Evolutionary conservation across 35 echinoderm and acorn worm species (phyloP).

Genomic region (Acanthaster planci): DNA sequence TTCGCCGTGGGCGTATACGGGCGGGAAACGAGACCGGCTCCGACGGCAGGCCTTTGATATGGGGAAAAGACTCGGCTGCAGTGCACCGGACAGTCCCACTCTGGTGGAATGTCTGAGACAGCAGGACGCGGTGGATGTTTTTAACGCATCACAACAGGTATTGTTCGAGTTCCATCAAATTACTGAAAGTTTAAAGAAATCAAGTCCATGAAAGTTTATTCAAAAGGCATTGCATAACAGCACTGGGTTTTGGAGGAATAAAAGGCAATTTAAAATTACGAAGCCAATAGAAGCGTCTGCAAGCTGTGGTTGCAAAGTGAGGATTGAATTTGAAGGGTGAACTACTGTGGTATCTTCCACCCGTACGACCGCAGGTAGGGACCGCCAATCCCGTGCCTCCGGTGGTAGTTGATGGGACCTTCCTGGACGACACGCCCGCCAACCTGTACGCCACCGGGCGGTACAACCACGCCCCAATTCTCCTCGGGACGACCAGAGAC

Average conservation of each 20-base stretch:
- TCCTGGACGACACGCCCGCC: constrained; percentile 54
- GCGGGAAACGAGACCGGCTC: constrained; percentile 23
- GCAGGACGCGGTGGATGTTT: constrained; percentile 28
- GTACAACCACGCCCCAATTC: constrained; percentile 65
- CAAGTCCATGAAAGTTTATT: no score
- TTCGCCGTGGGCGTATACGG: constrained; percentile 56
- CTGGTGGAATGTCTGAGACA: constrained; percentile 52
- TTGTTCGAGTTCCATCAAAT: no score
- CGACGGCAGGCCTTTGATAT: constrained; percentile 28
- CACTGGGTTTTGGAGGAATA: no score
- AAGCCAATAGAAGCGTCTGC: no score
- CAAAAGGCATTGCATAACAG: no score
- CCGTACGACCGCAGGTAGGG: no score
- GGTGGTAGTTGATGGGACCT: constrained; percentile 58
- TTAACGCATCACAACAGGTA: constrained; percentile 4
- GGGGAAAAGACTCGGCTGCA: constrained; percentile 47
- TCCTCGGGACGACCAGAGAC: constrained; percentile 69
- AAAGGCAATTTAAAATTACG: no score
- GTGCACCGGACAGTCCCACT: neutral
- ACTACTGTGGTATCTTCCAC: no score
- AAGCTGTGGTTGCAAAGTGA: no score
- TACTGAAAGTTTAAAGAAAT: no score
- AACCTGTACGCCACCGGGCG: constrained; percentile 48
- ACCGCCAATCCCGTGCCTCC: no score
- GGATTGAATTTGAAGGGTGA: no score